Base-by-base conservation (phyloP, 2,113 vertebrate genomes). In the Oreamnos americanus region DNA sequence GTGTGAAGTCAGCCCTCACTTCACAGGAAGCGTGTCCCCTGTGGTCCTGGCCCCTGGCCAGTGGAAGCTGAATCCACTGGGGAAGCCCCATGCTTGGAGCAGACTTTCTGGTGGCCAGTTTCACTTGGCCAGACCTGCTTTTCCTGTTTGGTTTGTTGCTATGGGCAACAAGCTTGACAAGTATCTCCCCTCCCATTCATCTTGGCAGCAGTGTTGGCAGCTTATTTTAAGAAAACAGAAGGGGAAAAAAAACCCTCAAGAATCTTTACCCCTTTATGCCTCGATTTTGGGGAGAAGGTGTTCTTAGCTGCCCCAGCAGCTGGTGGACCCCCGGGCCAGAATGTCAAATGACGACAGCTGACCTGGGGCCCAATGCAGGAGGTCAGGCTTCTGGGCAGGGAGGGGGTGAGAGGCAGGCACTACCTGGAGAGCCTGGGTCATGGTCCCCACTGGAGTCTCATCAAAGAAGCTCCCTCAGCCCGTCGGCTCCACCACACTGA, bases 71-170 rank as follows among this genome's bases (percentile, higher is more conserved):
- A 25, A 5, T 19, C 33, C 82, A 51, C 79, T 5, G 7, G 90
- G 36, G 64, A 51, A 43, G 45, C n/a, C 55, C 0, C 8, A 14
- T 2, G 39, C 39, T 11, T 12, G 33, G 30, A 60, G 81, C 88
- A 71, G 86, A 60, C 91, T 85, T 47, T 12, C 81, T 43, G 13
- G 45, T 43, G 55, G 84, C 87, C 36, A 26, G 5, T 74, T 87
- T 36, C 58, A 57, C 74, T 84, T 96, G 96, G 96, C 97, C 96
- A 98, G 98, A 94, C 97, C 91, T 85, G 97, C 96, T 95, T 97
- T 97, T 97, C 97, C 97, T 98, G 97, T 97, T 96, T 91, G 62
- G 83, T 81, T 58, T 96, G 94, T 98, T 98, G 97, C 96, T 90
- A 49, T 43, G 49, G 71, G 97, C 97, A 82, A 97, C 93, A 14